phyloP scores from a whole-genome alignment of 2,888 invertebrate species.

The Homarus gammarus region DNA sequence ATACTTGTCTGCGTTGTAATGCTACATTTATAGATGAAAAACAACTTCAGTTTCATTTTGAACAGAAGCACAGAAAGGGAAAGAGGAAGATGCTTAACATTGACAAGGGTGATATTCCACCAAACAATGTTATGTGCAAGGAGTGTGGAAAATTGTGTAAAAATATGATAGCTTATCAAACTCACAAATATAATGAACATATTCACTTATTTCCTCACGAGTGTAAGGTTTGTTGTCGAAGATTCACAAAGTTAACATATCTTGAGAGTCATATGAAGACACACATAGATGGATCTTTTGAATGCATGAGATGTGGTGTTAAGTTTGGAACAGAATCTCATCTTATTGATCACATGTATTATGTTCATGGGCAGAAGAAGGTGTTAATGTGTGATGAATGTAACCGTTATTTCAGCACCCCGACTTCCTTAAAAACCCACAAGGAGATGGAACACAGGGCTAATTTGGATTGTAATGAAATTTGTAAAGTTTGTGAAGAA shows the following conservation, averaged over 20 bases:
- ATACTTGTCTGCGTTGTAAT: conserved; percentile 55
- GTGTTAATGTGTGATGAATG: conserved; percentile 60
- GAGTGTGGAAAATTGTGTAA: conserved; percentile 61
- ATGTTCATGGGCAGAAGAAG: conserved; percentile 66
- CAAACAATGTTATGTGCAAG: conserved; percentile 51
- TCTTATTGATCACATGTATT: conserved; percentile 67
- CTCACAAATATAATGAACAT: conserved; percentile 63
- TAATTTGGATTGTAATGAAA: conserved; percentile 50
- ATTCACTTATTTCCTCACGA: conserved; percentile 60
- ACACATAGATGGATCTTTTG: conserved; percentile 49
- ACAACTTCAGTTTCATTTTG: conserved; percentile 52
- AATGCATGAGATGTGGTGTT: conserved; percentile 59
- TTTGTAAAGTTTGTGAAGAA: conserved; percentile 50
- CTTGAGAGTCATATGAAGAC: conserved; percentile 66
- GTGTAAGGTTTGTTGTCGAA: conserved; percentile 60
- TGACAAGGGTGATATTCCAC: conserved; percentile 16
- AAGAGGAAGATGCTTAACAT: conserved; percentile 37
- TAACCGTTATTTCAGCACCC: conserved; percentile 54
- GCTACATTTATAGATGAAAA: conserved; percentile 62
- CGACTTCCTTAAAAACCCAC: conserved; percentile 58
- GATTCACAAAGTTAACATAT: conserved; percentile 55
- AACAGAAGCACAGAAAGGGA: conserved; percentile 60
- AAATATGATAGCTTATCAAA: conserved; percentile 60
- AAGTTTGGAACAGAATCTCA: conserved; percentile 64
- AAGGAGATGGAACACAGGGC: conserved; percentile 66